Evolutionary conservation across 1,140 invertebrate species (phyloP).

Genomic region (Lysiphlebus fabarum): DNA sequence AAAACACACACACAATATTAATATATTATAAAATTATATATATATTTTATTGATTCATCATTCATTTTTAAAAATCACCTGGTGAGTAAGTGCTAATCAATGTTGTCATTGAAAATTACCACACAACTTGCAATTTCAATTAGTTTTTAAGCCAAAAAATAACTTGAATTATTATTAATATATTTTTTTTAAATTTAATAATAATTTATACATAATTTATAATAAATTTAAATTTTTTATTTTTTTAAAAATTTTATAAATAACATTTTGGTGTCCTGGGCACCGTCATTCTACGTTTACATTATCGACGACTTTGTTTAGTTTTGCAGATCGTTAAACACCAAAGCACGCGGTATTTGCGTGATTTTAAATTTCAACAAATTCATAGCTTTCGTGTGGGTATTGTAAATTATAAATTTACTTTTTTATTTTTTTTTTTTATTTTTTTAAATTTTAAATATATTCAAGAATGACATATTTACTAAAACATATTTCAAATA

Average conservation of each 20-base stretch:
- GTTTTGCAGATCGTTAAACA: conserved; percentile 18
- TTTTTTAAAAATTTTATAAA: neutral
- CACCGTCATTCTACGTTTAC: conserved; percentile 20
- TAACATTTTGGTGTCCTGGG: neutral
- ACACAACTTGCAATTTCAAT: neutral
- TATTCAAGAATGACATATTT: too few relatives aligned
- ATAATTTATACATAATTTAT: too few relatives aligned
- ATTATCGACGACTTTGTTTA: conserved; percentile 14
- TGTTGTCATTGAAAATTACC: conserved; percentile 7
- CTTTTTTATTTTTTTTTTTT: neutral
- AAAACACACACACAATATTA: conserved; percentile 44
- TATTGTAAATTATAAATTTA: neutral
- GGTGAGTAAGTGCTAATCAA: conserved; percentile 21
- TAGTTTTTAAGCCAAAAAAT: neutral
- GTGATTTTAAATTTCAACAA: conserved; percentile 6
- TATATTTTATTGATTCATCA: neutral
- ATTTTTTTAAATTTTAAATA: neutral
- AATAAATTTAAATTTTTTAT: neutral
- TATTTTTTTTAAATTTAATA: neutral
- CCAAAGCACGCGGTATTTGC: conserved; percentile 6
- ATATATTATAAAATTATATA: conserved; percentile 25
- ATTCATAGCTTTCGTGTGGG: conserved; percentile 2
- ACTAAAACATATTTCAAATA: too few relatives aligned
- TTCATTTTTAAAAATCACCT: conserved; percentile 46
- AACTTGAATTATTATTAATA: too few relatives aligned